Conservation (phyloP, 1,140 invertebrate genomes). For the Lethocerus indicus region DNA sequence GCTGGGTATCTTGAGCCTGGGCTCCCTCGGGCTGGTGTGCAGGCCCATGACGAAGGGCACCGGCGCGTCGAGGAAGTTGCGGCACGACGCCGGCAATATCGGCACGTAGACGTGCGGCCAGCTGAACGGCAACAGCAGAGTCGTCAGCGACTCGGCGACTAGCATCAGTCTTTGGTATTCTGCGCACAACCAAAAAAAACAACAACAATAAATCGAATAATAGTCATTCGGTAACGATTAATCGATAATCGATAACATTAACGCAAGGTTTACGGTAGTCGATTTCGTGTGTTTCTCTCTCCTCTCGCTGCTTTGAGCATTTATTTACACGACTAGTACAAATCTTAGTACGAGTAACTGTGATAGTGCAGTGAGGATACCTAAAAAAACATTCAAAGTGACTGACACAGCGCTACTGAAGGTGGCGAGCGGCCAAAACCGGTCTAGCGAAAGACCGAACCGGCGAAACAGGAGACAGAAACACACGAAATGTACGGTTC, state of each 20-base stretch:
- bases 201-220: background rate
- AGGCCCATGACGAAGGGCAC: conserved; percentile 97
- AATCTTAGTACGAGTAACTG: too few relatives aligned
- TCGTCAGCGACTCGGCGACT: conserved; percentile 84
- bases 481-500: too few relatives aligned
- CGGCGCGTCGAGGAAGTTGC: conserved; percentile 96
- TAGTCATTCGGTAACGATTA: background rate
- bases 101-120: conserved; percentile 99
- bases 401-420: too few relatives aligned
- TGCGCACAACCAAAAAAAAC: conserved; percentile 22
- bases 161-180: conserved; percentile 93
- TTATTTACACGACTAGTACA: too few relatives aligned
- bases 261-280: background rate
- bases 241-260: background rate
- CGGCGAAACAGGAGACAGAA: too few relatives aligned
- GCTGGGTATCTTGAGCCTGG: conserved; percentile 37
- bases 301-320: too few relatives aligned
- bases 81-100: conserved; percentile 84
- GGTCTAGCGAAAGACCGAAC: too few relatives aligned
- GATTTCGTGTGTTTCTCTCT: too few relatives aligned
- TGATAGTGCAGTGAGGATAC: too few relatives aligned
- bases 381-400: too few relatives aligned
- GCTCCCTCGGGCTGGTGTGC: conserved; percentile 28
- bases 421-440: too few relatives aligned
- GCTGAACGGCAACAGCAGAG: conserved; percentile 81